Base-by-base conservation (phyloP, 2,113 vertebrate genomes). In the Entomyzon cyanotis region DNA sequence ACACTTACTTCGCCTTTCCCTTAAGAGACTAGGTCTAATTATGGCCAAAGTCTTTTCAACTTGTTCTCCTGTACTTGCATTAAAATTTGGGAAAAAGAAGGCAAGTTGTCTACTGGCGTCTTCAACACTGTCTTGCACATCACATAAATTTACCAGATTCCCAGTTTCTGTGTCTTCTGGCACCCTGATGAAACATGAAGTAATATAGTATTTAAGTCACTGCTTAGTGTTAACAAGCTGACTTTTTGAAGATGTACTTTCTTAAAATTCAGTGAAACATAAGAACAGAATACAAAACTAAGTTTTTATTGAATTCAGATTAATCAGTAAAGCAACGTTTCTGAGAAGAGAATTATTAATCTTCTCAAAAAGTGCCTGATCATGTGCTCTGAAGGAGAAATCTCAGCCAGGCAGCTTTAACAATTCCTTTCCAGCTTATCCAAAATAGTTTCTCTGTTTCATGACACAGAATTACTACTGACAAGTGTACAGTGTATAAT, bases 31-130 rank as follows among this genome's bases (percentile, higher is more conserved):
- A 55, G 97, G 97, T 91, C 97, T 96, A 82, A 98, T 97, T 64
- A 98, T 96, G 30, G 97, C 97, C 84, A 98, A 86, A 39, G 97
- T 98, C 83, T 44, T 97, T 92, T 97, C 97, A 42, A 15, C 25
- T 1, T 12, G 22, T 5, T 74, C 78, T 68, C 12, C 22, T 23
- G 17, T 44, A 7, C 22, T 8, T 31, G 10, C 16, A 39, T 37
- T 7, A 89, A 94, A 96, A 88, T 93, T 62, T 10, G 97, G 97
- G 41, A 97, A 98, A 75, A 97, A 98, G 91, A 97, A 97, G 35
- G 87, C 96, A 35, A 98, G 94, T 37, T 97, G 95, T 82, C 95
- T 97, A 91, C 96, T 97, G 67, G 97, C 96, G 58, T 96, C 87
- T 87, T 97, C 96, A 19, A 95, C 7, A 14, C 94, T 96, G 70